These are phyloP conservation scores for Sinotaia quadrata DNA, from an alignment of 2,888 invertebrate genomes.

Conservation along the genomic window DNA sequence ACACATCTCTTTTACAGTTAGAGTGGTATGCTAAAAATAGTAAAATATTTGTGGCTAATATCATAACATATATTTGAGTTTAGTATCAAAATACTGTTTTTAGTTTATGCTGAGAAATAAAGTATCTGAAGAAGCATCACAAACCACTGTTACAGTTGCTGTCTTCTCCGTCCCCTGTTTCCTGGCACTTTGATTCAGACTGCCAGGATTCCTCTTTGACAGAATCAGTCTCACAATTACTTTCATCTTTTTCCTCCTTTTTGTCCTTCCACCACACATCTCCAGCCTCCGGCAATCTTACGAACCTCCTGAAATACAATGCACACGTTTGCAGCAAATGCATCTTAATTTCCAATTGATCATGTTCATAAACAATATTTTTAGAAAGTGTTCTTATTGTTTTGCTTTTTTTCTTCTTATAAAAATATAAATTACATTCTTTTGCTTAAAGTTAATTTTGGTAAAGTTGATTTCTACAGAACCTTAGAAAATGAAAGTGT, in stretches of 20 bases:
- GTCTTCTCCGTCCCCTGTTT: conserved; percentile 22
- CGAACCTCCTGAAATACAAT: conserved; percentile 59
- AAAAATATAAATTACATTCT: too few relatives aligned
- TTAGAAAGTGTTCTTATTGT: not conserved
- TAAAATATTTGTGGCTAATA: too few relatives aligned
- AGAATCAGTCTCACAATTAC: conserved; percentile 7
- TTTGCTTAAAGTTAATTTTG: too few relatives aligned
- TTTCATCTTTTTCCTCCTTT: conserved; percentile 27
- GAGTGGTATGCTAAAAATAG: too few relatives aligned
- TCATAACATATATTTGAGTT: too few relatives aligned
- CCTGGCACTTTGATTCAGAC: not conserved
- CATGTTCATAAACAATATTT: not conserved
- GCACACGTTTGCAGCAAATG: not conserved
- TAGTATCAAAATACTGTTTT: too few relatives aligned
- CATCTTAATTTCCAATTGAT: not conserved
- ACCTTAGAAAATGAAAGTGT: too few relatives aligned
- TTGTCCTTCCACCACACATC: conserved; percentile 67
- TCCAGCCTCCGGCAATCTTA: conserved; percentile 59
- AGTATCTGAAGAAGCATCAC: not conserved
- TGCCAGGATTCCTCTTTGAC: not conserved
- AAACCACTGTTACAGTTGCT: conserved; percentile 25
- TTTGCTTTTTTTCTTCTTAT: too few relatives aligned
- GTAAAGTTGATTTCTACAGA: too few relatives aligned
- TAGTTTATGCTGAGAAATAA: too few relatives aligned
- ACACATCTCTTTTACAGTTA: too few relatives aligned